Evolutionary conservation across 2,797 vertebrate genomes (phyloP), one percentile per base, ranked within the genome.

Genomic region (Heliangelus exortis): DNA sequence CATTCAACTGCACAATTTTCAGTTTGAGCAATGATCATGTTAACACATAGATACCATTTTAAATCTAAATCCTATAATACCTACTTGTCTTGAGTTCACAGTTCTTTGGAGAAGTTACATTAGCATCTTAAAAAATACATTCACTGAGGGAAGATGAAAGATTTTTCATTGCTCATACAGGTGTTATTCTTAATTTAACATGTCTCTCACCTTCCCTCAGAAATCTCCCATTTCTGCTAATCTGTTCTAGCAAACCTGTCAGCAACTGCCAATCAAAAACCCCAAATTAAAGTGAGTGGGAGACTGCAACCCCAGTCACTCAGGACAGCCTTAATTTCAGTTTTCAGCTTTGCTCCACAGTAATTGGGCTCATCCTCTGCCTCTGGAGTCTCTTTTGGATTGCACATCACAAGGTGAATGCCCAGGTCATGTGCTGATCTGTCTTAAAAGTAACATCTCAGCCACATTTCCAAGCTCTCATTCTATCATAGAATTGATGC

Each of bases 131-230:
- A 74, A 59, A 75, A 76, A 53, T 28, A 15, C 3, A 15, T 79
- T 79, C 28, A 25, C 1, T 34, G n/a, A 67, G 19, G 33, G 23
- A 26, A 82, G 63, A 82, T 47, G 26, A 76, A 79, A 95, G 11
- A 48, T 59, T 78, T 84, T 84, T 69, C 17, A n/a, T 79, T 88
- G 59, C 57, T 84, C 28, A 51, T 61, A 45, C 41, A 74, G 23
- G 25, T 16, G 23, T 89, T 92, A 61, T 63, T 94, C 66, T 84
- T 92, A 78, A 86, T 91, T 91, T 92, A 83, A 65, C 45, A 81
- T 79, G 39, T 87, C 77, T 95, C 48, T 71, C 76, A 67, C 53
- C n/a, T 90, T 84, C 57, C 61, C 53, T 76, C 43, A 71, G 54
- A 90, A 83, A 77, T 83, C 61, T 90, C 61, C 57, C 76, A 29